These are phyloP conservation scores for Neostethus bicornis DNA, from an alignment of 2,797 vertebrate species.

Conservation along the genomic window DNA sequence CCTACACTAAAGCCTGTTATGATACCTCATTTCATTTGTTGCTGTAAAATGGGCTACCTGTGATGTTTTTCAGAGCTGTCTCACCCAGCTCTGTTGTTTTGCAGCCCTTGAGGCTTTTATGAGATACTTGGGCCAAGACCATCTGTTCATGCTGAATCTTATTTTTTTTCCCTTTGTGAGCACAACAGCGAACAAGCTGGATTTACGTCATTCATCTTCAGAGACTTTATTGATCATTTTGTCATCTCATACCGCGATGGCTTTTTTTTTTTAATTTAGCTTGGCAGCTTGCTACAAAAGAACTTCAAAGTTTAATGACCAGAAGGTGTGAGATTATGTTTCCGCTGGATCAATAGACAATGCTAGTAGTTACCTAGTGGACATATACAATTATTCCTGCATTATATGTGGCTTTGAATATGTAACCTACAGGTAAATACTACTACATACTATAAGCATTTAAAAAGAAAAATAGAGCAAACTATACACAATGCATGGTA, in stretches of 20 bases:
- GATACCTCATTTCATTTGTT: slow-evolving; percentile 63
- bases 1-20: slow-evolving; percentile 41
- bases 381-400: slow-evolving; percentile 55
- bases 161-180: slow-evolving; percentile 42
- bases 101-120: slow-evolving; percentile 10
- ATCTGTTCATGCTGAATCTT: slow-evolving; percentile 36
- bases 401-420: slow-evolving; percentile 54
- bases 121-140: slow-evolving; percentile 18
- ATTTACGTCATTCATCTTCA: slow-evolving; percentile 53
- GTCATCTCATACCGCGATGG: slow-evolving; percentile 33
- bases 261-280: slow-evolving; percentile 55
- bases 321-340: slow-evolving; percentile 31
- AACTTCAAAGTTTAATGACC: slow-evolving; percentile 41
- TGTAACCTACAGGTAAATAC: slow-evolving; percentile 44
- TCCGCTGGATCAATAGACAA: slow-evolving; percentile 57
- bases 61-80: slow-evolving; percentile 20
- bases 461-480: slow-evolving; percentile 8
- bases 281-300: slow-evolving; percentile 18
- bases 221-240: slow-evolving; percentile 52
- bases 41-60: slow-evolving; percentile 42
- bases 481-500: slow-evolving; percentile 64
- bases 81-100: slow-evolving; percentile 19
- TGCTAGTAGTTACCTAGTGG: slow-evolving; percentile 43
- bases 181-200: slow-evolving; percentile 41
- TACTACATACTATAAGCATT: slow-evolving; percentile 42